phyloP scores from a whole-genome alignment of 2,113 vertebrate genomes.

The Pseudopipra pipra region DNA sequence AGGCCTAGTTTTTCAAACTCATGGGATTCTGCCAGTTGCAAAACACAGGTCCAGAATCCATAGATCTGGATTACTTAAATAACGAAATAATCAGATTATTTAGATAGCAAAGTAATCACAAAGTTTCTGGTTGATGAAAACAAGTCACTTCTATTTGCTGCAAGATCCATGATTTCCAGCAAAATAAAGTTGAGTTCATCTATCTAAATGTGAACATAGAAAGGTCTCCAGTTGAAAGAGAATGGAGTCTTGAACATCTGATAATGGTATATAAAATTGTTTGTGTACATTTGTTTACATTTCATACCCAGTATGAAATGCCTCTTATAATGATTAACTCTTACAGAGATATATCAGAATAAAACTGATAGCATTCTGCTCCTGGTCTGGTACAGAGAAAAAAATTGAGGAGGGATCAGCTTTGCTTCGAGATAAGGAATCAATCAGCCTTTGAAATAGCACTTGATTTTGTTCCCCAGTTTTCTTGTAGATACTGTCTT shows the following conservation, averaged over 20 bases:
- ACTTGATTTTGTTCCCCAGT: neutral
- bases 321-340: neutral
- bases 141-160: neutral
- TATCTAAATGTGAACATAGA: neutral
- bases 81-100: neutral
- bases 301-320: neutral
- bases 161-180: fast-evolving
- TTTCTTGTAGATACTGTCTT: neutral
- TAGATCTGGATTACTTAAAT: neutral
- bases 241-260: neutral
- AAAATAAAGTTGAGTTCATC: neutral
- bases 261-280: neutral
- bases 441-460: neutral
- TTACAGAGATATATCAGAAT: neutral
- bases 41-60: neutral
- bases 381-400: neutral
- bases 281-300: neutral
- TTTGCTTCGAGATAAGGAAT: neutral
- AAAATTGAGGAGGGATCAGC: neutral
- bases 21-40: neutral
- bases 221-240: neutral
- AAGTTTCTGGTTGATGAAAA: neutral
- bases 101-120: neutral
- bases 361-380: neutral
- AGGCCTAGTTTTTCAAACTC: neutral